Evolutionary conservation across 2,888 invertebrate genomes (phyloP), one percentile per base, ranked within the genome.

Genomic region (Polylopha cassiicola): DNA sequence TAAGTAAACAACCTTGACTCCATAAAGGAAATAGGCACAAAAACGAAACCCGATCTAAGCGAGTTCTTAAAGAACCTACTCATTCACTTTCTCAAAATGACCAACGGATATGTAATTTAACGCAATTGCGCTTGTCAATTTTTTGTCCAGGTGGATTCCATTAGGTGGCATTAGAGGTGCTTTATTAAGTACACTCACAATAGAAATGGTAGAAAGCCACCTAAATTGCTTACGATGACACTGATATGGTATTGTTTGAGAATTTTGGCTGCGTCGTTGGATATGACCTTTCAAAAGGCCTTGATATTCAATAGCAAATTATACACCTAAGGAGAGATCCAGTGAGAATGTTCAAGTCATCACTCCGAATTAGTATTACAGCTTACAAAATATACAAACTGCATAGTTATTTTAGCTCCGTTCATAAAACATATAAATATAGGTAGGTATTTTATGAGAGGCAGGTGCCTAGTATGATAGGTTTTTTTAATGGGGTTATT

Each of bases 51-150:
- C 26, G 34, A 30, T 30, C 20, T 26, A 34, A 11, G 11, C 20
- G 16, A 16, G 13, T 5, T 28, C 20, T 36, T 38, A 30, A 16
- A 21, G 24, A 10, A 39, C 29, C 20, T 41, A 43, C 39, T 38
- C 34, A 38, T 37, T 29, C 31, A 38, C 48, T 49, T 49, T 47
- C 48, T 17, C 48, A 43, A 22, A 22, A 17, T 43, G 28, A 29
- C 30, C 32, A 10, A 37, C 41, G 22, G 32, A 36, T 29, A 41
- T 34, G 17, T 47, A 49, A 49, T 48, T 49, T 37, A 39, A 24
- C 37, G 36, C 43, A 33, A 43, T 43, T 41, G 20, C 11, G 9
- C 17, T 36, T 14, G 23, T 4, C 18, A 9, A 24, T 29, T 47
- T 47, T 44, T 47, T 47, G 44, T 39, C 10, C 13, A 14, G n/a